These are phyloP conservation scores for Synergus laeviventris DNA, from an alignment of 2,888 invertebrate genomes.

Conservation along the genomic window DNA sequence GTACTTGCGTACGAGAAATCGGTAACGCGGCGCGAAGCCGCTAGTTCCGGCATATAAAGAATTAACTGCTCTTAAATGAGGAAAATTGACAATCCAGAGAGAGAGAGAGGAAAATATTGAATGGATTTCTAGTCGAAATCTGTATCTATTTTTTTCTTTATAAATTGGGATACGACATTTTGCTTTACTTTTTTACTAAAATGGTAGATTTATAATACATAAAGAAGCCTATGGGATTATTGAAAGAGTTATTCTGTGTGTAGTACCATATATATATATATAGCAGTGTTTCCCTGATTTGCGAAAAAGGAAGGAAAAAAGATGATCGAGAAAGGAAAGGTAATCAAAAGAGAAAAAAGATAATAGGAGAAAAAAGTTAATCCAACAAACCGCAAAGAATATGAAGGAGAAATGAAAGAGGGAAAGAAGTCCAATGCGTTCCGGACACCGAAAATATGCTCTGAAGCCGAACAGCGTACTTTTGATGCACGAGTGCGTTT, in stretches of 20 bases:
- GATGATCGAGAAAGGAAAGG: not conserved
- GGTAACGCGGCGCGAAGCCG: constrained; percentile 54
- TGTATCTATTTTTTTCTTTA: not conserved
- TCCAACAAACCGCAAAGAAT: constrained; percentile 1
- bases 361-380: not conserved
- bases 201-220: too few species aligned
- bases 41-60: constrained; percentile 56
- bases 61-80: constrained; percentile 22
- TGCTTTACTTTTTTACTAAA: too few species aligned
- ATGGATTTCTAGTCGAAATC: not conserved
- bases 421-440: not conserved
- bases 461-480: constrained; percentile 48
- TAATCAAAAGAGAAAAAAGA: not conserved
- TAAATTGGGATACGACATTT: not conserved
- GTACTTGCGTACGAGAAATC: constrained; percentile 63
- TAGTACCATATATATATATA: too few species aligned
- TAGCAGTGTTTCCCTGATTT: not conserved
- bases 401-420: constrained; percentile 23
- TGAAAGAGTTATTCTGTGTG: too few species aligned
- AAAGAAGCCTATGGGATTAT: too few species aligned
- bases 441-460: constrained; percentile 55
- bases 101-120: not conserved
- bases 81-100: not conserved
- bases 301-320: constrained; percentile 10
- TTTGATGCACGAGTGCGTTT: constrained; percentile 60